phyloP scores from a whole-genome alignment of 2,797 vertebrate genomes.

The Myotis planiceps region DNA sequence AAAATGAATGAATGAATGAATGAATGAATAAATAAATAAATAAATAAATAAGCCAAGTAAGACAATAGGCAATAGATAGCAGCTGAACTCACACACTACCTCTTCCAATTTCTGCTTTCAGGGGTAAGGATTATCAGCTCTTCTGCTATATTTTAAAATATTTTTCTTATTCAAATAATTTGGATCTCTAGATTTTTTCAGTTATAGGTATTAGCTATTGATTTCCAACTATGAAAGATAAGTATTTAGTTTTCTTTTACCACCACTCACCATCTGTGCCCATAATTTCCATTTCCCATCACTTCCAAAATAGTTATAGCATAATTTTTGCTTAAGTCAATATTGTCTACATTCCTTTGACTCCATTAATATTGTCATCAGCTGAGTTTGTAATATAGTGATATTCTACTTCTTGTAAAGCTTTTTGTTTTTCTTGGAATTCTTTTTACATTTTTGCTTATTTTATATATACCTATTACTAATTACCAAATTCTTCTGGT shows the following conservation, averaged over 20 bases:
- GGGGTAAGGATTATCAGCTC: neutral
- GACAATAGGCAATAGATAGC: neutral
- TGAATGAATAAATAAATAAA: too few relatives aligned
- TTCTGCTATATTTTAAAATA: neutral
- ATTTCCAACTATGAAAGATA: neutral
- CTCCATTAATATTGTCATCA: slow-evolving; percentile 2
- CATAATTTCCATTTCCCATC: neutral
- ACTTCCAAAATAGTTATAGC: neutral
- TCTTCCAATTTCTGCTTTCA: neutral
- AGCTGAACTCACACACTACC: fast-evolving
- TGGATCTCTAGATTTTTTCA: neutral
- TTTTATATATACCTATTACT: neutral
- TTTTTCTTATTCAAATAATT: neutral
- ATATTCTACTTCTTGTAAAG: slow-evolving; percentile 22
- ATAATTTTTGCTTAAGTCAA: neutral
- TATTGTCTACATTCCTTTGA: neutral
- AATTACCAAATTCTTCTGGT: neutral
- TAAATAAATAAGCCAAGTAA: neutral
- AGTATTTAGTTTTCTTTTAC: neutral
- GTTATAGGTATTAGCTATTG: neutral
- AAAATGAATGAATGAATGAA: too few relatives aligned
- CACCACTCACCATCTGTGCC: neutral
- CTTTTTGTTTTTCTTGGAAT: neutral
- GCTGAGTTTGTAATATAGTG: neutral
- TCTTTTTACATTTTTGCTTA: neutral